Conservation (phyloP, 1,140 invertebrate species). For the Drosophila grimshawi region DNA sequence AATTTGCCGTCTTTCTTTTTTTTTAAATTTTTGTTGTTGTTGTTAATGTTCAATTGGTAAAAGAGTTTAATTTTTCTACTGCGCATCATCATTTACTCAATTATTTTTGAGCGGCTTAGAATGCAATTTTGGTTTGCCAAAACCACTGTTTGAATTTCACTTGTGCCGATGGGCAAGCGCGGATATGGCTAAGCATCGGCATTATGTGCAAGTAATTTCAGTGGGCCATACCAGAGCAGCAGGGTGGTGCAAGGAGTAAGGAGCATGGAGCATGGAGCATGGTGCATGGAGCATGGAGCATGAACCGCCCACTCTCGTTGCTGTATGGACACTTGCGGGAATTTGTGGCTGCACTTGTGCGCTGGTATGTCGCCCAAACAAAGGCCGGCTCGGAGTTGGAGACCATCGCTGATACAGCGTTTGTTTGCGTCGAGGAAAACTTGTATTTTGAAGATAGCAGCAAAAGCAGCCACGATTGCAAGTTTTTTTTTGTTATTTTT, state of each 20-base stretch:
- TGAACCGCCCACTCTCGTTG: constrained; percentile 49
- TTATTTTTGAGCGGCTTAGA: constrained; percentile 62
- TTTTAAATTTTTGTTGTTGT: constrained; percentile 20
- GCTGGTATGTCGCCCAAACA: not conserved
- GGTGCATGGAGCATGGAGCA: constrained; percentile 22
- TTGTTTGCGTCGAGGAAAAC: constrained; percentile 67
- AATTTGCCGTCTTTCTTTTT: not conserved
- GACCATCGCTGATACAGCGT: constrained; percentile 70
- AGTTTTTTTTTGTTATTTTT: not conserved
- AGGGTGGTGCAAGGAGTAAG: not conserved
- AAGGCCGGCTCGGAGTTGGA: constrained; percentile 23
- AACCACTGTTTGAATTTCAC: constrained; percentile 51
- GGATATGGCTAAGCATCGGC: constrained; percentile 63
- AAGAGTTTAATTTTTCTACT: constrained; percentile 1
- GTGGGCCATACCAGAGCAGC: constrained; percentile 17
- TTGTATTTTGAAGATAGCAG: constrained; percentile 68
- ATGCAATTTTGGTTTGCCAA: constrained; percentile 39
- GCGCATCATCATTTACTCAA: constrained; percentile 60
- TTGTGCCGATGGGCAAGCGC: constrained; percentile 47
- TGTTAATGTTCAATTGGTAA: constrained; percentile 31
- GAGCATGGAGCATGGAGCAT: not conserved
- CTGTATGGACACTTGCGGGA: constrained; percentile 66
- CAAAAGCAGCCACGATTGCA: constrained; percentile 55
- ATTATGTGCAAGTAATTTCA: constrained; percentile 64
- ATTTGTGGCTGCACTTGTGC: constrained; percentile 46